Conservation (phyloP, 2,113 vertebrate genomes). For the Mesoclemmys tuberculata region DNA sequence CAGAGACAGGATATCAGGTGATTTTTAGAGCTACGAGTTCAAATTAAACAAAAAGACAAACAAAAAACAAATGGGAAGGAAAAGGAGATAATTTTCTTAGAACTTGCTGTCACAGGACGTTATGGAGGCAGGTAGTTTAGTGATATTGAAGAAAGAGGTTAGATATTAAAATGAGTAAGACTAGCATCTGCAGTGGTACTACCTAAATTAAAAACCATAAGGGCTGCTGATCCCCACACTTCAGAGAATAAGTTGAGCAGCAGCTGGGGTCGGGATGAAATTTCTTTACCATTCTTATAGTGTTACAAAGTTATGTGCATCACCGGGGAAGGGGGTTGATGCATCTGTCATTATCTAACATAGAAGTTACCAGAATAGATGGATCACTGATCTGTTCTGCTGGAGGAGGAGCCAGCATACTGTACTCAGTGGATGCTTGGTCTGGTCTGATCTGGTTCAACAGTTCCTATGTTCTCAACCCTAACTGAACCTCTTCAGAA, state of each 20-base stretch:
- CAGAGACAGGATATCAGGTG: neutral
- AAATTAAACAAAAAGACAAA: neutral
- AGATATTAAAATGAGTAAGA: slow-evolving; percentile 4
- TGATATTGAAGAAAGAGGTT: neutral
- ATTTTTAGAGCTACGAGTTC: slow-evolving; percentile 16
- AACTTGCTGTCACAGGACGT: neutral
- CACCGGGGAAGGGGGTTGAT: neutral
- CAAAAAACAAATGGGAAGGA: neutral
- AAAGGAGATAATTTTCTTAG: neutral
- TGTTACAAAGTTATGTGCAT: neutral
- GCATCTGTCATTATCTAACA: neutral
- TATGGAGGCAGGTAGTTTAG: neutral
- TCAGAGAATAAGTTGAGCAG: neutral
- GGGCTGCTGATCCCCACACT: neutral
- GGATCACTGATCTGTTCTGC: neutral
- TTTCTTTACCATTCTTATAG: neutral
- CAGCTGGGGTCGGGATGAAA: neutral
- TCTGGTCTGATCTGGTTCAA: neutral
- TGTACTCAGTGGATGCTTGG: neutral
- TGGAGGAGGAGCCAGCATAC: neutral
- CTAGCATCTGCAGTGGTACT: neutral
- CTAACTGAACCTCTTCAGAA: neutral
- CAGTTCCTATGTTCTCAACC: neutral
- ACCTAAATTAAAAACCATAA: neutral
- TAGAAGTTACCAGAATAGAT: neutral